Evolutionary conservation across 2,797 vertebrate species (phyloP).

Genomic region (Alosa sapidissima): DNA sequence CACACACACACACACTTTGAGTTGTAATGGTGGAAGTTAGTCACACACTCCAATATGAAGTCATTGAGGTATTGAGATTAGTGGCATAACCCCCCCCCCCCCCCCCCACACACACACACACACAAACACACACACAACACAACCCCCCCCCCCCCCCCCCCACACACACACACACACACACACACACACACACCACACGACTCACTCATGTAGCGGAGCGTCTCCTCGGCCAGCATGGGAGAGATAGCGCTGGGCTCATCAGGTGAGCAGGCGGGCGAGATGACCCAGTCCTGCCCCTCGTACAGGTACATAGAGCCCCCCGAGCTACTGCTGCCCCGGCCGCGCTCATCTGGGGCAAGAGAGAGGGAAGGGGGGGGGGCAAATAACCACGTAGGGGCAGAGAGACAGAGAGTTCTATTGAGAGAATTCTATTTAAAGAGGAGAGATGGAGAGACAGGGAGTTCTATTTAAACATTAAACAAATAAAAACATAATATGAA

Average conservation of each 20-base stretch:
- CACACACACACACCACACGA: conserved; percentile 43
- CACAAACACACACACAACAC: not conserved
- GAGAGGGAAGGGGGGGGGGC: not conserved
- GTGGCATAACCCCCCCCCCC: too few relatives aligned
- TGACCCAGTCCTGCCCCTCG: conserved; percentile 86
- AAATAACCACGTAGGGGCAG: not conserved
- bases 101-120: not conserved
- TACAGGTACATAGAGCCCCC: conserved; percentile 86
- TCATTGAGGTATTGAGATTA: too few relatives aligned
- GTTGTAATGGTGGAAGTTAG: too few relatives aligned
- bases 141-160: not conserved
- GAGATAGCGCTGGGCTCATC: conserved; percentile 73
- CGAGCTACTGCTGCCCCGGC: conserved; percentile 65
- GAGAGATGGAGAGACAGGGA: too few relatives aligned
- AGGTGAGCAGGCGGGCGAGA: conserved; percentile 68
- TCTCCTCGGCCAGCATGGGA: conserved; percentile 82
- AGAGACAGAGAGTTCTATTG: too few relatives aligned
- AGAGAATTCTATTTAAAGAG: too few relatives aligned
- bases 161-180: not conserved
- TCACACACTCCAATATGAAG: too few relatives aligned
- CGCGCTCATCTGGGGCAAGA: conserved; percentile 67
- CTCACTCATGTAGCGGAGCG: conserved; percentile 95
- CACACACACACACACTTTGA: not conserved
- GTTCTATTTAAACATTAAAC: too few relatives aligned
- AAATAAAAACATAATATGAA: too few relatives aligned